These are phyloP conservation scores for Pardosa pseudoannulata DNA, from an alignment of 2,888 invertebrate genomes.

Conservation along the genomic window DNA sequence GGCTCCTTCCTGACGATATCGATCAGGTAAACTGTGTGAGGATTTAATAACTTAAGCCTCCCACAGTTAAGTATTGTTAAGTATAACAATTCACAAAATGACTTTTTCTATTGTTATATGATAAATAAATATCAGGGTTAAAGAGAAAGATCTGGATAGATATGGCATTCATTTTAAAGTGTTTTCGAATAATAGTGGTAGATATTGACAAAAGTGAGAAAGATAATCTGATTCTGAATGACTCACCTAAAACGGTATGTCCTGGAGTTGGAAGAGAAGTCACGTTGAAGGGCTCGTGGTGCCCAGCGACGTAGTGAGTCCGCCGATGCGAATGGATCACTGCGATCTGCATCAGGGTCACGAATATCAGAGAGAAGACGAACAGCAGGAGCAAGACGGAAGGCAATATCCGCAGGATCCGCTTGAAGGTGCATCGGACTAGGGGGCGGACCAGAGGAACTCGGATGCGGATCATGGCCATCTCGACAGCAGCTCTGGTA, in stretches of 20 bases:
- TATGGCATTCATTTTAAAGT: too few species aligned
- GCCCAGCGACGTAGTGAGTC: constrained; percentile 34
- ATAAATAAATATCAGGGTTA: too few species aligned
- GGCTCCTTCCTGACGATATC: too few species aligned
- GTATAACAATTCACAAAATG: too few species aligned
- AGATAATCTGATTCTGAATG: too few species aligned
- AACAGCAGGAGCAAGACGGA: constrained; percentile 73
- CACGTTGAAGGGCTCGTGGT: constrained; percentile 34
- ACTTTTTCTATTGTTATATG: too few species aligned
- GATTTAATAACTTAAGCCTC: too few species aligned
- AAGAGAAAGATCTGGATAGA: too few species aligned
- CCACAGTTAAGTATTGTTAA: too few species aligned
- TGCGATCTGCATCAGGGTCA: constrained; percentile 74
- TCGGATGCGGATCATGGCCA: constrained; percentile 71
- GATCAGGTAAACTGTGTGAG: too few species aligned
- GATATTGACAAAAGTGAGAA: too few species aligned
- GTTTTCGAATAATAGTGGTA: too few species aligned
- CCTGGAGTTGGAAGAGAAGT: constrained; percentile 22
- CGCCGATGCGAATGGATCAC: constrained; percentile 74
- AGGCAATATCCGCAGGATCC: constrained; percentile 73
- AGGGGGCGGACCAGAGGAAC: constrained; percentile 74
- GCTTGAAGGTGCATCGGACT: constrained; percentile 73
- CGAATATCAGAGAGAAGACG: constrained; percentile 74
- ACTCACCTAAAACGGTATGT: constrained; percentile 10
- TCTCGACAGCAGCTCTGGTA: neutral